Evolutionary conservation across 2,888 invertebrate species (phyloP).

Genomic region (Polydesmus complanatus): DNA sequence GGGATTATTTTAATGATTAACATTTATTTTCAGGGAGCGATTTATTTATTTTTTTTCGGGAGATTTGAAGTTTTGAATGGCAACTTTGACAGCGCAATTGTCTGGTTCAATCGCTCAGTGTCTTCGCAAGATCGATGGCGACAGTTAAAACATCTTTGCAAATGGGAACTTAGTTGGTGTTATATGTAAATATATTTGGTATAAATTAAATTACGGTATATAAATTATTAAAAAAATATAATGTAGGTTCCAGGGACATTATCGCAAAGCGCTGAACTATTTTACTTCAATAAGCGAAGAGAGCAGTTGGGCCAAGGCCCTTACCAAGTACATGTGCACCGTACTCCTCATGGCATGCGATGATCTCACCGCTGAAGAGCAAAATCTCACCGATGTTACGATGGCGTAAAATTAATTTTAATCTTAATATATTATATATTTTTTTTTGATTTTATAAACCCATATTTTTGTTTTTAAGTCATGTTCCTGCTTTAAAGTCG

Average conservation of each 20-base stretch:
- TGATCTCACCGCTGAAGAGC: conserved; percentile 39
- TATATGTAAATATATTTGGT: conserved; percentile 45
- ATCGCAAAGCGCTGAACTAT: conserved; percentile 59
- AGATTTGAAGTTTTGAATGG: conserved; percentile 60
- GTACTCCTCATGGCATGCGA: conserved; percentile 56
- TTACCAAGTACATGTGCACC: conserved; percentile 80
- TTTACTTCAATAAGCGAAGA: conserved; percentile 55
- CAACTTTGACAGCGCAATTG: conserved; percentile 45
- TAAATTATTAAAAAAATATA: background rate
- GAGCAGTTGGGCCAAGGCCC: conserved; percentile 82
- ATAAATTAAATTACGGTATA: too few relatives aligned
- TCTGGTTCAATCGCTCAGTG: conserved; percentile 66
- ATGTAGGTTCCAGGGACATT: conserved; percentile 43
- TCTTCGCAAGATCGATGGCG: conserved; percentile 69
- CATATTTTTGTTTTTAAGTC: background rate
- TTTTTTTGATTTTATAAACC: background rate
- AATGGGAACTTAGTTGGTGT: conserved; percentile 88
- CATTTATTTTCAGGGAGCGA: background rate
- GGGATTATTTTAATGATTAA: too few relatives aligned
- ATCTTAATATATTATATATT: too few relatives aligned
- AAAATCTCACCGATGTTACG: conserved; percentile 45
- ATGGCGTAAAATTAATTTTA: conserved; percentile 44
- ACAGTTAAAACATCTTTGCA: conserved; percentile 84
- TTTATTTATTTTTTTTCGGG: background rate
- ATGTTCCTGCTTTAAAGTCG: background rate